Evolutionary conservation across 2,113 vertebrate genomes (phyloP), one percentile per base, ranked within the genome.

Genomic region (Antennarius striatus): DNA sequence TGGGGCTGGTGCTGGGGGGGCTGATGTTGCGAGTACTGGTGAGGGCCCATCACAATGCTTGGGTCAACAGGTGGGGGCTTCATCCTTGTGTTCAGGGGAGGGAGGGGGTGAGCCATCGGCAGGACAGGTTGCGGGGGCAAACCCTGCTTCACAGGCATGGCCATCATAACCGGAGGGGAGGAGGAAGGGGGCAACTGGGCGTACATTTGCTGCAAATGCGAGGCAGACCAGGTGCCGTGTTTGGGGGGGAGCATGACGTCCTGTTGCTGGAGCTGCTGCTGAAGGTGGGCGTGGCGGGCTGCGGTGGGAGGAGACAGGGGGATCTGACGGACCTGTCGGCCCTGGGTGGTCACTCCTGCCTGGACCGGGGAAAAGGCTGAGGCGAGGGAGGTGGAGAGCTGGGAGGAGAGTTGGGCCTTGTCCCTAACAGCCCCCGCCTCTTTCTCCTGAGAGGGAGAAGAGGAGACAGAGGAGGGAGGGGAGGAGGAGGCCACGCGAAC

Each of bases 301-400:
- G 82, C 65, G 0, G 87, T 66, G 49, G 93, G 93, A 16, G 93
- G 93, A 63, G 95, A 96, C 45, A 96, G 86, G 0, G 95, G 94
- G 75, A 94, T 94, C 77, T 83, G 92, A 54, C 91, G 92, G 89
- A 92, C 86, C 82, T 92, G 91, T 57, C 91, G 88, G 53, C 70
- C 80, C 75, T 84, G 10, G 9, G 91, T 90, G 81, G 84, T 84
- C 75, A 68, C 73, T 54, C 91, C 92, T 16, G 90, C 81, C 86
- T 93, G 93, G 79, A 93, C 89, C 1, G 94, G 92, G 89, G 92
- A 90, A 83, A 93, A 93, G 59, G 93, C 92, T 4, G 94, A 95
- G 80, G 88, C 84, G 0, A 93, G 85, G 49, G 91, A 91, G 36
- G 81, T 86, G 42, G 91, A 93, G 75, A 95, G 92, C 90, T 96